Evolutionary conservation across 2,797 vertebrate genomes (phyloP).

Genomic region (Lepus townsendii): DNA sequence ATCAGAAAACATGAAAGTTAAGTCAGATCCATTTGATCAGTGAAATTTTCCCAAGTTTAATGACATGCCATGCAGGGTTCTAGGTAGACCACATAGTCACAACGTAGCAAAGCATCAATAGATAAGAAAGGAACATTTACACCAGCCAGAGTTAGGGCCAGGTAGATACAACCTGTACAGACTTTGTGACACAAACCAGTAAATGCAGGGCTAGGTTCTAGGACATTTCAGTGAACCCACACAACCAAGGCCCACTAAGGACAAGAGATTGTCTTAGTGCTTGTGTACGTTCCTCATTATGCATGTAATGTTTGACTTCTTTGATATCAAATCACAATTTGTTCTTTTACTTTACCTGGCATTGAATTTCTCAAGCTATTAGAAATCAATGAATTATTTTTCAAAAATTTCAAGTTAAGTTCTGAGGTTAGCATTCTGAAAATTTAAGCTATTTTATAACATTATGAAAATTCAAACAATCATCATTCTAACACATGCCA

Average conservation of each 20-base stretch:
- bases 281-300: background rate
- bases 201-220: background rate
- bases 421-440: background rate
- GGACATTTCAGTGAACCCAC: background rate
- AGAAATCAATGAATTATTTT: conserved; percentile 25
- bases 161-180: background rate
- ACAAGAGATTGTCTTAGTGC: background rate
- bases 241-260: background rate
- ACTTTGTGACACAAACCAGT: background rate
- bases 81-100: background rate
- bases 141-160: background rate
- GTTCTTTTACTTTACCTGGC: background rate
- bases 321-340: background rate
- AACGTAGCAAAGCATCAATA: background rate
- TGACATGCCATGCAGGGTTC: background rate
- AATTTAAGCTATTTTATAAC: conserved; percentile 39
- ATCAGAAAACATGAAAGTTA: background rate
- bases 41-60: background rate
- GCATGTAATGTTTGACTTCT: background rate
- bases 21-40: background rate
- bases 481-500: background rate
- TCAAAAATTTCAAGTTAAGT: conserved; percentile 19
- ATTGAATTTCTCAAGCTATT: conserved; percentile 3
- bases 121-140: background rate
- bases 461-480: conserved; percentile 9